Conservation (phyloP, 1,140 invertebrate genomes). For the Catajapyx aquilonaris region DNA sequence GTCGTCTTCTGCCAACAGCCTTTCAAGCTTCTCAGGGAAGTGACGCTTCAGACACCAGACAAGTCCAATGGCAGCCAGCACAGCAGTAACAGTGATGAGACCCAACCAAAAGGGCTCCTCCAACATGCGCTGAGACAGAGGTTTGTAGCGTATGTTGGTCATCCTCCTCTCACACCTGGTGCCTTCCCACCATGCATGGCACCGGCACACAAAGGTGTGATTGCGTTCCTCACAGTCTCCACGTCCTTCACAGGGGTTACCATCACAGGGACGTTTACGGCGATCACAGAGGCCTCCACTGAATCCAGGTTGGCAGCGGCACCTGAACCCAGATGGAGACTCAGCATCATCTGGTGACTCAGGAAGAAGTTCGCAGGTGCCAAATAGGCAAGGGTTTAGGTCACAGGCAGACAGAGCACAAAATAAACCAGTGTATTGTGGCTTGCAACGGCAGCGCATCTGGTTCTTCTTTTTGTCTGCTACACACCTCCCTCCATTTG, state of each 20-base stretch:
- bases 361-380: slow-evolving; percentile 34
- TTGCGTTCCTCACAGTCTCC: slow-evolving; percentile 40
- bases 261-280: slow-evolving; percentile 38
- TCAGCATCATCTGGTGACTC: slow-evolving; percentile 19
- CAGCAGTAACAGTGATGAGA: slow-evolving; percentile 50
- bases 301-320: slow-evolving; percentile 32
- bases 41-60: slow-evolving; percentile 60
- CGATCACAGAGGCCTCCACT: slow-evolving; percentile 38
- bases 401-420: slow-evolving; percentile 47
- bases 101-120: slow-evolving; percentile 66
- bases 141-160: slow-evolving; percentile 40
- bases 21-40: slow-evolving; percentile 62
- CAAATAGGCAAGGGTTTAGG: slow-evolving; percentile 42
- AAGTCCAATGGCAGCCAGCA: slow-evolving; percentile 45
- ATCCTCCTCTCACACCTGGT: slow-evolving; percentile 34
- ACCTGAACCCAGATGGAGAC: slow-evolving; percentile 17
- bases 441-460: not conserved
- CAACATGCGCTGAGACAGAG: slow-evolving; percentile 47
- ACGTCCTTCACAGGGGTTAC: slow-evolving; percentile 42
- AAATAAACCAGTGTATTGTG: slow-evolving; percentile 21
- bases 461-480: not conserved
- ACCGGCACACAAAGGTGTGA: slow-evolving; percentile 37
- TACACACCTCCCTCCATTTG: not conserved
- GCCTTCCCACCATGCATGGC: slow-evolving; percentile 50
- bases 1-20: slow-evolving; percentile 52